Percentiles rank a stretch among this genome's conserved stretches.
Evolutionary conservation across 2,888 invertebrate genomes (phyloP).

Genomic region (Caenorhabditis macrosperma): DNA sequence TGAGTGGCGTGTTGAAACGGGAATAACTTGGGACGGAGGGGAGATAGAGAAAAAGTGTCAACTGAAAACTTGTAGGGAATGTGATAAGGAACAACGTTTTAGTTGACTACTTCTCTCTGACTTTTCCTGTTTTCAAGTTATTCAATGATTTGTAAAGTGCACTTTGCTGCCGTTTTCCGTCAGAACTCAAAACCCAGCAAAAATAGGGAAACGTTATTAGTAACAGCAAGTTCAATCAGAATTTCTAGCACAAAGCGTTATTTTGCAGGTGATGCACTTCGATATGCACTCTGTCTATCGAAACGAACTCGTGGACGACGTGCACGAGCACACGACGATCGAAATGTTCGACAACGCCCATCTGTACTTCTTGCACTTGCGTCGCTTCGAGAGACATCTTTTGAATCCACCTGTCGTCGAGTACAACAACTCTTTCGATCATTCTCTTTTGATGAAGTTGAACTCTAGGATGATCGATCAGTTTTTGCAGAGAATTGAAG

Average conservation of each 20-base stretch:
- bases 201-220: too few species aligned
- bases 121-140: too few species aligned
- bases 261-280: constrained; percentile 51
- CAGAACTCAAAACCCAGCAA: too few species aligned
- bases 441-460: constrained; percentile 42
- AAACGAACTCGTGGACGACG: constrained; percentile 38
- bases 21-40: too few species aligned
- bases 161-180: too few species aligned
- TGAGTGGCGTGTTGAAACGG: constrained; percentile 2
- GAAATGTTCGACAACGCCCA: constrained; percentile 43
- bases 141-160: too few species aligned
- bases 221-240: too few species aligned
- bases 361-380: constrained; percentile 56
- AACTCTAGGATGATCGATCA: constrained; percentile 48
- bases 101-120: too few species aligned
- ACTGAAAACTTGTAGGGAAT: too few species aligned
- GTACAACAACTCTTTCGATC: constrained; percentile 49
- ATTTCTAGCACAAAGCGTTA: too few species aligned
- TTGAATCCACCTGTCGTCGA: constrained; percentile 38
- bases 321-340: constrained; percentile 46
- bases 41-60: too few species aligned
- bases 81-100: too few species aligned
- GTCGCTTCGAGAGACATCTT: constrained; percentile 58
- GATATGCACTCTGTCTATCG: constrained; percentile 63
- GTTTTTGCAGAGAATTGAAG: constrained; percentile 36